Conservation (phyloP, 2,888 invertebrate species). For the Epistrophe eligans region DNA sequence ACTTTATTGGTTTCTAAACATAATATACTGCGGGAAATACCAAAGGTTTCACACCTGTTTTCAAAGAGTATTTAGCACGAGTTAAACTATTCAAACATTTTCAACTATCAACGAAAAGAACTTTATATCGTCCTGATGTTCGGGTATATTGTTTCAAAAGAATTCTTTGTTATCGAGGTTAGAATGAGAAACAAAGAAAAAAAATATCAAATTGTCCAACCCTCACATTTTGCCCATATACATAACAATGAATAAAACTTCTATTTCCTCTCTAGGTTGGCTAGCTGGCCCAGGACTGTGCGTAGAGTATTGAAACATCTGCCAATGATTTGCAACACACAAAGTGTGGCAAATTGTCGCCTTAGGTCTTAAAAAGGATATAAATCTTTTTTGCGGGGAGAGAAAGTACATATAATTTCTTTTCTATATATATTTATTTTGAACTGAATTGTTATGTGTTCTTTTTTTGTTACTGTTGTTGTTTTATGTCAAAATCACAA, state of each 20-base stretch:
- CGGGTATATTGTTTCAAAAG: constrained; percentile 29
- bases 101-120: background rate
- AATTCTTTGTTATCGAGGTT: constrained; percentile 44
- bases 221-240: constrained; percentile 39
- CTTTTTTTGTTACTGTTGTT: background rate
- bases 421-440: constrained; percentile 46
- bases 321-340: constrained; percentile 65
- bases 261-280: constrained; percentile 17
- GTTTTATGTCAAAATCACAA: constrained; percentile 25
- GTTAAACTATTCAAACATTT: constrained; percentile 43
- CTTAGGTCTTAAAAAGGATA: constrained; percentile 42
- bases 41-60: constrained; percentile 69
- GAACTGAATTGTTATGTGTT: constrained; percentile 52
- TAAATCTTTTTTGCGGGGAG: constrained; percentile 48
- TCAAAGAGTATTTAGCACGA: constrained; percentile 65
- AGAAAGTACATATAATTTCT: constrained; percentile 24
- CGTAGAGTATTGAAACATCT: constrained; percentile 60
- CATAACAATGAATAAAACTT: constrained; percentile 55
- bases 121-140: background rate
- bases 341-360: constrained; percentile 74
- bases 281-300: background rate
- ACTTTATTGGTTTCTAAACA: constrained; percentile 10
- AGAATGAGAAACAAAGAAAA: constrained; percentile 42
- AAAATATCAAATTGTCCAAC: constrained; percentile 53
- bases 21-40: constrained; percentile 48